phyloP scores from a whole-genome alignment of 2,797 vertebrate species.

The Sebastes hubbsi region DNA sequence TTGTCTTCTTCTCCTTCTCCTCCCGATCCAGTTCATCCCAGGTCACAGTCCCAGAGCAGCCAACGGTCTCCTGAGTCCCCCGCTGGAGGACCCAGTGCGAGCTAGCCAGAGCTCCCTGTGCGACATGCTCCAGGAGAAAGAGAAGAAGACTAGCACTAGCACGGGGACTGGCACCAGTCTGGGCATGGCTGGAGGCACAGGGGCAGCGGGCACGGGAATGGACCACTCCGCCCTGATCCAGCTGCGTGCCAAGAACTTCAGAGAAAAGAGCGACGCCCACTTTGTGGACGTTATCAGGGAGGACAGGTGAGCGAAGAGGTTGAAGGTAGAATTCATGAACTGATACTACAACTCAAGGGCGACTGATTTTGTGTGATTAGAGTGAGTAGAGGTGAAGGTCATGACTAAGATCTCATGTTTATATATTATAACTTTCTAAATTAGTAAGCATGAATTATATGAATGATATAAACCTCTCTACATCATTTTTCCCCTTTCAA shows the following conservation, averaged over 20 bases:
- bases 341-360: background rate
- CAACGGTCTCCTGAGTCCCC: conserved; percentile 92
- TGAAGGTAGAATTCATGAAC: conserved; percentile 21
- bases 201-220: conserved; percentile 60
- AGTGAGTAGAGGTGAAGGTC: background rate
- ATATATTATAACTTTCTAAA: background rate
- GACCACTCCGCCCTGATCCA: conserved; percentile 90
- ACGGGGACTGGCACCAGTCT: conserved; percentile 73
- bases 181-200: conserved; percentile 65
- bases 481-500: background rate
- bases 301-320: conserved; percentile 87
- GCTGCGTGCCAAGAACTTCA: conserved; percentile 91
- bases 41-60: conserved; percentile 86
- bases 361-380: background rate
- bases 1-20: background rate
- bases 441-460: background rate
- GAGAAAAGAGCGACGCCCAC: conserved; percentile 94
- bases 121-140: conserved; percentile 93
- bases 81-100: conserved; percentile 88
- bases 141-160: conserved; percentile 87
- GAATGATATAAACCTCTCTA: background rate
- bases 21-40: conserved; percentile 74
- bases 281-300: conserved; percentile 98
- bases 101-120: conserved; percentile 94
- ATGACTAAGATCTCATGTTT: background rate